Evolutionary conservation across 2,113 vertebrate species (phyloP), one percentile per base, ranked within the genome.

Genomic region (Talpa occidentalis): DNA sequence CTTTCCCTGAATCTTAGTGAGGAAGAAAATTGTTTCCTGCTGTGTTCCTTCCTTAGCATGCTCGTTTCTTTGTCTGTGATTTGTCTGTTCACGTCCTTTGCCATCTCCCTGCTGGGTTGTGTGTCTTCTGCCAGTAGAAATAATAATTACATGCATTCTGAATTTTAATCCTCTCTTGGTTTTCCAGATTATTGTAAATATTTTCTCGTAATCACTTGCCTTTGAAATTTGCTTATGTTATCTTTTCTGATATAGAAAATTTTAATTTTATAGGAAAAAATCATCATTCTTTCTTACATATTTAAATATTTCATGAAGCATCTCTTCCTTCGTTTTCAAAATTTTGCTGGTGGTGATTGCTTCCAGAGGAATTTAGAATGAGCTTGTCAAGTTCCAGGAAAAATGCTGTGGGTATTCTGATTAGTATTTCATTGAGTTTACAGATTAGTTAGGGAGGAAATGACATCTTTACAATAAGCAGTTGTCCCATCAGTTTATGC

Each of bases 221-320:
- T 94, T 92, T 87, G n/a, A 49, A 82, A 60, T 90, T 77, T 72
- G 32, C 37, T 94, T 92, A 62, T 59, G 37, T 14, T 59, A 5
- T 11, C 84, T 85, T 64, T 83, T 84, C 59, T 91, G 73, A 5
- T 56, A 44, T 2, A 91, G 40, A 88, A 59, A 89, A n/a, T 35
- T 66, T 84, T 52, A 60, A 66, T 78, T 82, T 82, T 35, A 7
- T 81, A n/a, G 22, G 24, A 35, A 84, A 91, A 79, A 94, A 77
- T 52, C 80, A 56, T 76, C 7, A 37, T 0, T 78, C 19, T 93
- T 80, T 54, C 32, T 44, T 44, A 52, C 3, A 60, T 76, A 84
- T 47, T 94, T 79, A 92, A 72, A 82, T 74, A 62, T 44, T 93
- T 90, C 35, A 47, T 54, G 42, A 70, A 35, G n/a, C 35, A 47